These are phyloP conservation scores for Chamaetylas fuelleborni DNA, from an alignment of 2,113 vertebrate genomes.

Conservation along the genomic window DNA sequence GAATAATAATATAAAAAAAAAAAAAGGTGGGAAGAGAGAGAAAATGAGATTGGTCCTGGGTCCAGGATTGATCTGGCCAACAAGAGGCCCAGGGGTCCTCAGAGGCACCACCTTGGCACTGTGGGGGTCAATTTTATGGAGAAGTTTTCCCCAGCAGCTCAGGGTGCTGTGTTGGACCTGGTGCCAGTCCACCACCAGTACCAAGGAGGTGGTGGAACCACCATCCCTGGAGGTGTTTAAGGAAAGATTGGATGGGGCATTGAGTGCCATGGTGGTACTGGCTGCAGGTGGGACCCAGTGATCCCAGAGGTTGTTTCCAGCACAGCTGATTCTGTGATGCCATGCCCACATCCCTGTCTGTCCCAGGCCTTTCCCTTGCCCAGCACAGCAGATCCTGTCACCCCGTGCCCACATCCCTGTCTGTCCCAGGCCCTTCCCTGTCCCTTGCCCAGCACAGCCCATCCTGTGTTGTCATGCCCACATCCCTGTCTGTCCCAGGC, in stretches of 20 bases:
- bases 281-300: fast-evolving
- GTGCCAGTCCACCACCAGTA: fast-evolving
- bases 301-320: background rate
- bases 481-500: no score
- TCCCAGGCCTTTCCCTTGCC: no score
- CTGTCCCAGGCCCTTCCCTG: no score
- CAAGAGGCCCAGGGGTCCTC: fast-evolving
- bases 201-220: background rate
- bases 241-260: background rate
- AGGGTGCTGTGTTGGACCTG: fast-evolving
- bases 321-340: fast-evolving
- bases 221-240: fast-evolving
- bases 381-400: no score
- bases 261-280: background rate
- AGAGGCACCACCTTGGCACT: background rate
- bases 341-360: background rate
- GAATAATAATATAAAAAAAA: background rate
- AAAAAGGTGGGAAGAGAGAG: background rate
- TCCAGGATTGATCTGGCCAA: fast-evolving
- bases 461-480: no score
- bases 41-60: background rate
- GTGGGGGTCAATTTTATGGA: background rate
- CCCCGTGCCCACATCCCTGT: no score
- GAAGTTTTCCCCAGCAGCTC: background rate
- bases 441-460: no score